Evolutionary conservation across 2,888 invertebrate species (phyloP).

Genomic region (Leptopilina syphax): DNA sequence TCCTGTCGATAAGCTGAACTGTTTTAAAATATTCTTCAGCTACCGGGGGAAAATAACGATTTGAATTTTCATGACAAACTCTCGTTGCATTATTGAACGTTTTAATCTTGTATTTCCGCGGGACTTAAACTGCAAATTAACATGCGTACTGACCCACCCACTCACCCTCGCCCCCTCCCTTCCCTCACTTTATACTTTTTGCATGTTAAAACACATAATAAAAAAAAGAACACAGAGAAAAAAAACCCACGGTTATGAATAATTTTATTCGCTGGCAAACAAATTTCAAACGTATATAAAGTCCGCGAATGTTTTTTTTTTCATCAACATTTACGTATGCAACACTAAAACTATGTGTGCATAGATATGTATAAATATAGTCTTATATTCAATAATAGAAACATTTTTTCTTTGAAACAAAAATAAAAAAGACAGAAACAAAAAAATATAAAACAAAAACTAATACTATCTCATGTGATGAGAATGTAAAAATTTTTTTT

Average conservation of each 20-base stretch:
- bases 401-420: too few relatives aligned
- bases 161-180: neutral
- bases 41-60: conserved; percentile 24
- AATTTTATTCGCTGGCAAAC: conserved; percentile 4
- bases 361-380: too few relatives aligned
- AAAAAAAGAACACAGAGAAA: too few relatives aligned
- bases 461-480: too few relatives aligned
- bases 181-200: conserved; percentile 4
- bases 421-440: too few relatives aligned
- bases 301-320: neutral
- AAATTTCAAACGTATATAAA: neutral
- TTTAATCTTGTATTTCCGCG: conserved; percentile 26
- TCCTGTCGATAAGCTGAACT: conserved; percentile 10
- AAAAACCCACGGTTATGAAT: conserved; percentile 24
- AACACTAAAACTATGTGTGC: too few relatives aligned
- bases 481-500: too few relatives aligned
- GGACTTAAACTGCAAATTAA: conserved; percentile 28
- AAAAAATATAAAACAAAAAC: too few relatives aligned
- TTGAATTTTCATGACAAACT: conserved; percentile 37
- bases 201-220: conserved; percentile 23
- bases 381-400: too few relatives aligned
- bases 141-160: conserved; percentile 2
- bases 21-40: conserved; percentile 27
- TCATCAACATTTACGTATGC: neutral
- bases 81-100: conserved; percentile 35